Percentiles rank a stretch among this genome's conserved stretches.
phyloP scores from a whole-genome alignment of 2,888 invertebrate species.

The Eilema griseolum region DNA sequence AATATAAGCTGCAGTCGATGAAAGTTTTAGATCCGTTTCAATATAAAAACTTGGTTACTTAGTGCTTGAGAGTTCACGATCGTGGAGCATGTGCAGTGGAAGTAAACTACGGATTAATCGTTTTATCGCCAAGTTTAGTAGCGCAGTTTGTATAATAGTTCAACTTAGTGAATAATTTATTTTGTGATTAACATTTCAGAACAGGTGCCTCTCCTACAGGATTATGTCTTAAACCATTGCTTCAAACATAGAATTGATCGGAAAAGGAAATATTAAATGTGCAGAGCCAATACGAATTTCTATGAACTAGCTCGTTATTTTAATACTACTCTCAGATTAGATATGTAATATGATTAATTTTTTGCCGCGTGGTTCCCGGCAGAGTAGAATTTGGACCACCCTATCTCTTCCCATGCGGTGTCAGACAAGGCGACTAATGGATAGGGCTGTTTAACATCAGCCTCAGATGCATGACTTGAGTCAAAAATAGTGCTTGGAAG shows the following conservation, averaged over 20 bases:
- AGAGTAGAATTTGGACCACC: no score
- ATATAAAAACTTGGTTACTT: conserved; percentile 58
- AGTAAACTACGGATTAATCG: conserved; percentile 58
- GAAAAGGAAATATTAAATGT: conserved; percentile 4
- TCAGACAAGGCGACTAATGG: no score
- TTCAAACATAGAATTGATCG: neutral
- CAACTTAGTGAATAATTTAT: conserved; percentile 19
- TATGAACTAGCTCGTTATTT: neutral
- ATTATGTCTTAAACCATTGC: neutral
- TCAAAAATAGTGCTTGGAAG: no score
- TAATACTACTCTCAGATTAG: neutral
- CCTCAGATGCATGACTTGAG: no score
- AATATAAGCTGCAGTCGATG: conserved; percentile 49
- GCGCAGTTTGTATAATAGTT: conserved; percentile 42
- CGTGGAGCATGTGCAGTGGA: conserved; percentile 49
- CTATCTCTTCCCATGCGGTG: no score
- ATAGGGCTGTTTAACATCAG: no score
- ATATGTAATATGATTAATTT: neutral
- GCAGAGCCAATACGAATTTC: neutral
- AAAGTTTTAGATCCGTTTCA: conserved; percentile 54
- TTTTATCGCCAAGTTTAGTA: conserved; percentile 47
- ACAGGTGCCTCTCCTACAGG: neutral
- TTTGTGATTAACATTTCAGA: neutral
- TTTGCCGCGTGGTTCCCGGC: no score
- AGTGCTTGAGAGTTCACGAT: conserved; percentile 43